These are phyloP conservation scores for Euborellia annulipes DNA, from an alignment of 1,140 invertebrate genomes.

Conservation along the genomic window DNA sequence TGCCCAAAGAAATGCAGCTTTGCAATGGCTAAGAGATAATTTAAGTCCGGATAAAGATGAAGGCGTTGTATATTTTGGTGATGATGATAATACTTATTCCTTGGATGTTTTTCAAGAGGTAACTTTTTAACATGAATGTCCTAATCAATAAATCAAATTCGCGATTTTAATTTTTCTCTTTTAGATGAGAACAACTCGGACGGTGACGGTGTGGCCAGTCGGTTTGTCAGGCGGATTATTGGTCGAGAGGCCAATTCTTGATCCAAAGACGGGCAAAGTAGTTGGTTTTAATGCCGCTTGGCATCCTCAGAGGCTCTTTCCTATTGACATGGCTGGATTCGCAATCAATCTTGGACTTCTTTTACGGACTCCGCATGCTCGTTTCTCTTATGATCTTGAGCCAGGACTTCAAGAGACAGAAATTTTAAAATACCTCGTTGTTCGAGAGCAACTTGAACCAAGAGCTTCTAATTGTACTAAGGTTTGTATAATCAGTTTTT, in stretches of 20 bases:
- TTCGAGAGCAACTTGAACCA: slow-evolving; percentile 66
- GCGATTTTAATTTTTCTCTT: no score
- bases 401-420: slow-evolving; percentile 86
- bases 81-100: slow-evolving; percentile 95
- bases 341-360: slow-evolving; percentile 77
- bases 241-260: slow-evolving; percentile 66
- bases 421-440: slow-evolving; percentile 67
- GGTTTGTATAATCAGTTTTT: slow-evolving; percentile 29
- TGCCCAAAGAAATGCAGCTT: slow-evolving; percentile 77
- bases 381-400: slow-evolving; percentile 68
- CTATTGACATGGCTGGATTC: slow-evolving; percentile 98
- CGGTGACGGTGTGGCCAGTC: slow-evolving; percentile 94
- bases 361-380: slow-evolving; percentile 53
- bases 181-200: slow-evolving; percentile 48
- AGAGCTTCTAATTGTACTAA: slow-evolving; percentile 78
- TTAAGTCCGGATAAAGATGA: slow-evolving; percentile 32
- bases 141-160: no score
- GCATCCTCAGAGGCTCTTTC: slow-evolving; percentile 80
- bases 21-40: slow-evolving; percentile 73
- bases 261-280: slow-evolving; percentile 49
- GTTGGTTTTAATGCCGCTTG: slow-evolving; percentile 68
- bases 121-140: no score
- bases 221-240: slow-evolving; percentile 82
- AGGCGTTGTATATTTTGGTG: slow-evolving; percentile 92
- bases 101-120: slow-evolving; percentile 82